Conservation (phyloP, 2,113 vertebrate genomes). For the Callionymus lyra region DNA sequence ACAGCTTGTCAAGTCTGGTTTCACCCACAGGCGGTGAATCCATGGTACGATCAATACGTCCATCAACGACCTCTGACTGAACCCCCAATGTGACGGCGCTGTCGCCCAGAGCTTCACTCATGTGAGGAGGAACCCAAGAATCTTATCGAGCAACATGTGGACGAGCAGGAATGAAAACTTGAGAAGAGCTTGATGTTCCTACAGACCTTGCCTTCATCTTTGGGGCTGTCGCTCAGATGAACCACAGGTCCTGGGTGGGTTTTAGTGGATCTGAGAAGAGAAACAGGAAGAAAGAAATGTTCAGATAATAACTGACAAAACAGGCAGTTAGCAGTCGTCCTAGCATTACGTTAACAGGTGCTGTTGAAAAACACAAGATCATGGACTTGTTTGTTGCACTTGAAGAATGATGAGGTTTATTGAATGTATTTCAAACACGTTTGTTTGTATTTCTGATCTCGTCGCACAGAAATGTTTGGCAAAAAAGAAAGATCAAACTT, state of each 20-base stretch:
- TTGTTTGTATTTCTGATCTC: too few relatives aligned
- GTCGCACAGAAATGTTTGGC: too few relatives aligned
- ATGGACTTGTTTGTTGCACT: too few relatives aligned
- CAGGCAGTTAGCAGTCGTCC: too few relatives aligned
- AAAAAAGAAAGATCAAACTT: too few relatives aligned
- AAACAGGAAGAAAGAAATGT: constrained; percentile 1
- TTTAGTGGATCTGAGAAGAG: constrained; percentile 82
- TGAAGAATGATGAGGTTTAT: too few relatives aligned
- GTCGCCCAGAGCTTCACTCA: constrained; percentile 5
- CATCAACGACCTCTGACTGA: constrained; percentile 16
- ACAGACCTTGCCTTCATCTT: constrained; percentile 96
- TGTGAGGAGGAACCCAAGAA: background rate
- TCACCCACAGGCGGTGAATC: constrained; percentile 20
- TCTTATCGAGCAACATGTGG: too few relatives aligned
- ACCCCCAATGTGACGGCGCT: constrained; percentile 10
- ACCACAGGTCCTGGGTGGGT: constrained; percentile 96
- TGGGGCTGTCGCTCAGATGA: constrained; percentile 95
- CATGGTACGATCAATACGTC: constrained; percentile 34
- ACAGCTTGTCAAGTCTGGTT: constrained; percentile 33
- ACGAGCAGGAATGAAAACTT: background rate
- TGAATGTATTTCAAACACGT: too few relatives aligned
- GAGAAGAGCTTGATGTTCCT: constrained; percentile 10
- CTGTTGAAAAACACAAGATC: too few relatives aligned
- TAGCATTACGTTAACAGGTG: too few relatives aligned
- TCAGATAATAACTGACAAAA: too few relatives aligned